A percentile compares a stretch with the other conserved stretches of the same genome.
phyloP scores from a whole-genome alignment of 2,113 vertebrate species.

The Etheostoma cragini region DNA sequence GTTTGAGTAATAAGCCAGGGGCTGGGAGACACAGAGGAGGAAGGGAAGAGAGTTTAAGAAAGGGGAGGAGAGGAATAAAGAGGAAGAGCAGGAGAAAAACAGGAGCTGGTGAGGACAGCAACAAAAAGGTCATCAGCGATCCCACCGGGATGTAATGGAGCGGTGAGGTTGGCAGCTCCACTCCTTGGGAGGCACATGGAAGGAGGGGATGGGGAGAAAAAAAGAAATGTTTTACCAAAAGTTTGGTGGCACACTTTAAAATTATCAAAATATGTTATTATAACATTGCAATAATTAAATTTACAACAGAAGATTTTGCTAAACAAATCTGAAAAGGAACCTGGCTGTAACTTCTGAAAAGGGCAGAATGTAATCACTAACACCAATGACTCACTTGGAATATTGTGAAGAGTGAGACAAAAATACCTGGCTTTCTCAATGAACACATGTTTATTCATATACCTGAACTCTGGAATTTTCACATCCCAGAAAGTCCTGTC shows the following conservation, averaged over 20 bases:
- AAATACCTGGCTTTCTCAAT: constrained; percentile 15
- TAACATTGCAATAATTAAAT: background rate
- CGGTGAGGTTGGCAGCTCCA: constrained; percentile 24
- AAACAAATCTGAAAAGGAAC: background rate
- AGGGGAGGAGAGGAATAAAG: constrained; percentile 58
- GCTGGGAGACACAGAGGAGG: constrained; percentile 49
- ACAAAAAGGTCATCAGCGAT: constrained; percentile 63
- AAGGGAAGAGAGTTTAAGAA: constrained; percentile 56
- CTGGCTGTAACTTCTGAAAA: background rate
- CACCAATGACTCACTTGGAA: constrained; percentile 10
- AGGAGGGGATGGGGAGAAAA: constrained; percentile 1
- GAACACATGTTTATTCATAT: constrained; percentile 46
- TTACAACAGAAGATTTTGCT: background rate
- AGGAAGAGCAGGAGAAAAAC: constrained; percentile 45
- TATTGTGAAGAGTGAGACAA: constrained; percentile 12
- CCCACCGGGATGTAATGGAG: constrained; percentile 42
- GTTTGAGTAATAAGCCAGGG: constrained; percentile 68
- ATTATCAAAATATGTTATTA: background rate
- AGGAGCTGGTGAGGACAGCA: constrained; percentile 37
- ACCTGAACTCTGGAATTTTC: background rate
- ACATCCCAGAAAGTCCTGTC: constrained; percentile 22
- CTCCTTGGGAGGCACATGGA: constrained; percentile 51
- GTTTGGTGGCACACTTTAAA: background rate
- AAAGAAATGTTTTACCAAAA: constrained; percentile 4
- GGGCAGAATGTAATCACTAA: background rate